Evolutionary conservation across 2,888 invertebrate species (phyloP), one percentile per base, ranked within the genome.

Genomic region (Terebella lapidaria): DNA sequence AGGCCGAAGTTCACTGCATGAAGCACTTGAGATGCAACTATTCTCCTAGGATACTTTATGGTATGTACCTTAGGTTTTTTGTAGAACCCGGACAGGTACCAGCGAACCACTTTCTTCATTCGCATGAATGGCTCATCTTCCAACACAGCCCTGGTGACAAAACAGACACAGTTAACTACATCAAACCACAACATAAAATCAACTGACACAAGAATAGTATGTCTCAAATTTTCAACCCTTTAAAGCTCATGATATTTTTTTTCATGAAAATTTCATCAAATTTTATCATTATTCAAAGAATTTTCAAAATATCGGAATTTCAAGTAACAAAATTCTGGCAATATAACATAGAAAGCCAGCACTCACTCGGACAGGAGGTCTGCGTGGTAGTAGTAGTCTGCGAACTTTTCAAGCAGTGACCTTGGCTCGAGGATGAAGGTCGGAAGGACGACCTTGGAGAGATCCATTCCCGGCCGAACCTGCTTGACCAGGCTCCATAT

Each of bases 401-500:
- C 88, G 0, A 94, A 84, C 81, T 94, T 94, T 81, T 95, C 94
- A 46, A 95, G 84, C 81, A 95, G 94, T 0, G 94, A 94, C 52
- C 94, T 84, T 0, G 94, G 93, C 78, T 95, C 94, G 69, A 95
- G 82, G 59, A 95, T 94, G 78, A 94, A 94, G 0, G 94, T 94
- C 0, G 94, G 94, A 68, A 95, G 83, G 18, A 94, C 93, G 51
- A 95, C 91, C 84, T 91, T 91, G 64, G 91, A 91, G 29, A 95
- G 83, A 83, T 95, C 95, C 95, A 95, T 95, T 54, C 95, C 95
- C 0, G 94, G 94, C 20, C 94, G 86, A 35, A 94, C 92, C 85
- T 95, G 95, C 81, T 95, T 95, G 73, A 95, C 85, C 45, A 95
- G 84, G 77, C 90, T 91, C 94, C 95, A 95, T 71, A 95, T 89